Evolutionary conservation across 2,113 vertebrate genomes (phyloP).

Genomic region (Montifringilla adamsi): DNA sequence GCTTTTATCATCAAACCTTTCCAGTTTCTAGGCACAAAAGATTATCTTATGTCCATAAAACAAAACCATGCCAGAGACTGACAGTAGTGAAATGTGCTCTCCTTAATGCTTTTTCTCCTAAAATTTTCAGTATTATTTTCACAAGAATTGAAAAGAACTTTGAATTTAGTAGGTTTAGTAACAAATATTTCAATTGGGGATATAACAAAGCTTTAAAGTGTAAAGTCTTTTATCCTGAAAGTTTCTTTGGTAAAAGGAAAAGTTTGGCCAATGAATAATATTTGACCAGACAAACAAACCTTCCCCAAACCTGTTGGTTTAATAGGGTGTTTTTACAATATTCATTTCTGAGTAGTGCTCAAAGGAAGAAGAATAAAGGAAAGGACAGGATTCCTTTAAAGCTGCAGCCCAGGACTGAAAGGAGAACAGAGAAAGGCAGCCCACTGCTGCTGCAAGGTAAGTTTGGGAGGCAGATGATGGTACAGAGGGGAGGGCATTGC

Average conservation of each 20-base stretch:
- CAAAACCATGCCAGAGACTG: neutral
- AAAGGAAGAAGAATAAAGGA: neutral
- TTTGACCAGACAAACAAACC: neutral
- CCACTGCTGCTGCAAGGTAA: neutral
- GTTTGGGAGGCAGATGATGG: neutral
- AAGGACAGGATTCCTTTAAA: neutral
- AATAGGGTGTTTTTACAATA: neutral
- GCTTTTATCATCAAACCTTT: slow-evolving; percentile 30
- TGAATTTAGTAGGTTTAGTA: neutral
- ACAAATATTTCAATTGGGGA: neutral
- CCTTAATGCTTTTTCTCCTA: neutral
- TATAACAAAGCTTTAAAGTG: slow-evolving; percentile 4
- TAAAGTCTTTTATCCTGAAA: neutral
- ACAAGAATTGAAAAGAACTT: neutral
- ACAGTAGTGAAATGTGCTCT: neutral
- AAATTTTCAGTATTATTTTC: slow-evolving; percentile 2
- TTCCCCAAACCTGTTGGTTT: neutral
- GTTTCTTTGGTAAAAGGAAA: neutral
- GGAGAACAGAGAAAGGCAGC: neutral
- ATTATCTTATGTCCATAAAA: neutral
- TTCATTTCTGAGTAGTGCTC: neutral
- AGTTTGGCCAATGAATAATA: neutral
- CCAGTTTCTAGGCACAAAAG: slow-evolving; percentile 26
- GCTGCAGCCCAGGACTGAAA: neutral
- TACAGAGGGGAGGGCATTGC: neutral